These are phyloP conservation scores for Nephrocerus scutellatus DNA, from an alignment of 2,888 invertebrate species.

Conservation along the genomic window DNA sequence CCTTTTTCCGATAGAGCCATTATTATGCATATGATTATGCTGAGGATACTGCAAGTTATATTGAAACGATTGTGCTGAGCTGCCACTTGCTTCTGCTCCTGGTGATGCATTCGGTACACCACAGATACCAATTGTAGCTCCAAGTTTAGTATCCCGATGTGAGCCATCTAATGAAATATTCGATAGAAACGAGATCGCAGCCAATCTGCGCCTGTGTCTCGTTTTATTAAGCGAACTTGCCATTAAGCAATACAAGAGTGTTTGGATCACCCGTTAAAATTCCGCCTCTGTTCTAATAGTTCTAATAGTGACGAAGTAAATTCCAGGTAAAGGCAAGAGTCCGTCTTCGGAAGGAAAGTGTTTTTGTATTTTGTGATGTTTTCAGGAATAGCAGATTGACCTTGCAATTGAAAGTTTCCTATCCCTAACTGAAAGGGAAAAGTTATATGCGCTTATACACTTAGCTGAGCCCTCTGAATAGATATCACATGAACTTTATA, in stretches of 20 bases:
- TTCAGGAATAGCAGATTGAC: too few species aligned
- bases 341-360: not conserved
- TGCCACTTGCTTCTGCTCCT: slow-evolving; percentile 24
- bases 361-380: slow-evolving; percentile 4
- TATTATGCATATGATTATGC: too few species aligned
- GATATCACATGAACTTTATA: slow-evolving; percentile 38
- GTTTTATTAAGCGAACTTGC: slow-evolving; percentile 51
- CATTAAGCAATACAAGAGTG: slow-evolving; percentile 42
- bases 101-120: slow-evolving; percentile 28
- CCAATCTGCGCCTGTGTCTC: slow-evolving; percentile 76
- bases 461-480: slow-evolving; percentile 21
- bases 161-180: slow-evolving; percentile 93
- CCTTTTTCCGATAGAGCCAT: too few species aligned
- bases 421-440: too few species aligned
- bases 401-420: too few species aligned
- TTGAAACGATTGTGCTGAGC: slow-evolving; percentile 14
- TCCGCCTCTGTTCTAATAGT: slow-evolving; percentile 10
- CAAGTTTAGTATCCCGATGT: slow-evolving; percentile 64
- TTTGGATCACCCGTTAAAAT: slow-evolving; percentile 10
- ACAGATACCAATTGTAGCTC: slow-evolving; percentile 45
- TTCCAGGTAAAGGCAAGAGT: slow-evolving; percentile 2
- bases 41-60: too few species aligned
- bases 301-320: not conserved
- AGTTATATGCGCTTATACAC: not conserved
- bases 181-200: slow-evolving; percentile 88